phyloP scores from a whole-genome alignment of 2,797 vertebrate genomes.

The Poecilia gillii region DNA sequence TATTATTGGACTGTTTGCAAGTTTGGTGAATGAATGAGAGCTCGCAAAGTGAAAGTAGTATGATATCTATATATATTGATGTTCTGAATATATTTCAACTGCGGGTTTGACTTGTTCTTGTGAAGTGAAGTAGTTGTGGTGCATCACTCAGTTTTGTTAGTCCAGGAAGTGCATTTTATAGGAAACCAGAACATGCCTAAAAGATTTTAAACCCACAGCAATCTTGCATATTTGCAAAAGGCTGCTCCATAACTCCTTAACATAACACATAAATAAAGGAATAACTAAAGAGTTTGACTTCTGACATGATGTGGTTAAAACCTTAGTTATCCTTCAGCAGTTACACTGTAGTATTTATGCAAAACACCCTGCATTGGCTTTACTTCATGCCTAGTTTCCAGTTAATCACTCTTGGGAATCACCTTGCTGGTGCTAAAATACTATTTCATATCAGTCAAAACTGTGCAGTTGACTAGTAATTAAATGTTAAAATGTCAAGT shows the following conservation, averaged over 20 bases:
- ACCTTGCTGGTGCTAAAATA: not conserved
- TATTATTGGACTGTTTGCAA: not conserved
- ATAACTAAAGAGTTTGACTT: not conserved
- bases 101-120: not conserved
- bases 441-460: not conserved
- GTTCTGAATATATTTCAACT: not conserved
- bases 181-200: not conserved
- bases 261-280: not conserved
- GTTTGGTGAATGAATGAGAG: not conserved
- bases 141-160: not conserved
- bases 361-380: not conserved
- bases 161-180: constrained; percentile 23
- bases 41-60: not conserved
- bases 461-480: not conserved
- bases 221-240: not conserved
- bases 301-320: not conserved
- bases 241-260: not conserved
- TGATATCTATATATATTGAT: not conserved
- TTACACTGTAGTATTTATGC: not conserved
- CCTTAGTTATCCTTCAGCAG: not conserved
- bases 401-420: not conserved
- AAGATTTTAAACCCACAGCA: not conserved
- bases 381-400: not conserved
- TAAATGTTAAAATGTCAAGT: not conserved
- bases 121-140: not conserved